phyloP scores from a whole-genome alignment of 2,888 invertebrate species.

The Acanthosepion lycidas region DNA sequence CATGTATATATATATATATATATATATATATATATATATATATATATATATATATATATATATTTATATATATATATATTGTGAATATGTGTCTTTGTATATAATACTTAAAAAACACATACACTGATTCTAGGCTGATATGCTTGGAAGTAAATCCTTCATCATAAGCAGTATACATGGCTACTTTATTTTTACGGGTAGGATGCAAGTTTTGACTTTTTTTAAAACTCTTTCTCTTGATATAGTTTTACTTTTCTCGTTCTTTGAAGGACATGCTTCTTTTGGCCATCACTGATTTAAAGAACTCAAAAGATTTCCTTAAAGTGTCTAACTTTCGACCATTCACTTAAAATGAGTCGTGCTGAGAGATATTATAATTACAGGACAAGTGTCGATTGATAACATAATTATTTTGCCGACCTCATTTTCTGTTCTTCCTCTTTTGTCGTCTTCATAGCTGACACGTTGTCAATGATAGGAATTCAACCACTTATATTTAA shows the following conservation, averaged over 20 bases:
- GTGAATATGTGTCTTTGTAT: too few species aligned
- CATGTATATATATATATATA: too few species aligned
- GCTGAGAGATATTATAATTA: constrained; percentile 20
- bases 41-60: too few species aligned
- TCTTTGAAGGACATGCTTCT: background rate
- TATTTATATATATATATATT: too few species aligned
- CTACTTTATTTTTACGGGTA: too few species aligned
- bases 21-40: too few species aligned
- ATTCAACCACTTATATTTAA: background rate
- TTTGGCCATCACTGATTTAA: background rate
- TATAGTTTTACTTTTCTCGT: background rate
- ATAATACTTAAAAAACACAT: too few species aligned
- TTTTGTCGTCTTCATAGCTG: background rate
- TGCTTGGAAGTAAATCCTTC: too few species aligned
- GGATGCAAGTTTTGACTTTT: too few species aligned
- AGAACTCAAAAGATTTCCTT: background rate
- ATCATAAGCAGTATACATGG: too few species aligned
- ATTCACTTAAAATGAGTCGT: background rate
- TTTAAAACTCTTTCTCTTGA: background rate
- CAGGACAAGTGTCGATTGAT: background rate
- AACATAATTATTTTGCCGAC: background rate
- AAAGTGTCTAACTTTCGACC: background rate
- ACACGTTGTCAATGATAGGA: background rate
- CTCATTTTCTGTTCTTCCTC: background rate
- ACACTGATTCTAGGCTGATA: too few species aligned